Evolutionary conservation across 1,140 invertebrate genomes (phyloP).

Genomic region (Trichoplusia ni): DNA sequence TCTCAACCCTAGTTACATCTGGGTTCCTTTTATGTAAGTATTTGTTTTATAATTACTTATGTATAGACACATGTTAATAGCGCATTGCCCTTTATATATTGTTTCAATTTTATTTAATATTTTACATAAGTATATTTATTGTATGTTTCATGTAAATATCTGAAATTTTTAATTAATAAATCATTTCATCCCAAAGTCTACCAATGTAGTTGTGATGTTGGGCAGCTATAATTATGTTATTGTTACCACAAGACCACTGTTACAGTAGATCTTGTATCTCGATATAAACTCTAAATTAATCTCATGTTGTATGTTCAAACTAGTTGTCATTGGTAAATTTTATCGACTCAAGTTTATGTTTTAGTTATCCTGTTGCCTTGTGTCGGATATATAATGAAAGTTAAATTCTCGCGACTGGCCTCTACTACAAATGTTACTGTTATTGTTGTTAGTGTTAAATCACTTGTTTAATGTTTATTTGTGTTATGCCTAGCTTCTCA

Average conservation of each 20-base stretch:
- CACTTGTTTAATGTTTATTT: constrained; percentile 38
- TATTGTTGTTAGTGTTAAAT: constrained; percentile 37
- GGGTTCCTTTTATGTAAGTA: not conserved
- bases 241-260: too few relatives aligned
- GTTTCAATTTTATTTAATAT: too few relatives aligned
- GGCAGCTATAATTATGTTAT: not conserved
- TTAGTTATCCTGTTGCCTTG: not conserved
- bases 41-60: constrained; percentile 4
- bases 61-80: constrained; percentile 1
- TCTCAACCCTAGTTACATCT: too few relatives aligned
- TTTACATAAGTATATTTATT: not conserved
- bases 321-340: not conserved
- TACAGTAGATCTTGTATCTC: too few relatives aligned
- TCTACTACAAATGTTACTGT: constrained; percentile 33
- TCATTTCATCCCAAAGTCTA: not conserved
- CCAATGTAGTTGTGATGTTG: not conserved
- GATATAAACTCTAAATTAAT: too few relatives aligned
- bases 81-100: not conserved
- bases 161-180: not conserved
- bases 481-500: constrained; percentile 46
- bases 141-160: not conserved
- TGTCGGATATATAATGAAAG: too few relatives aligned
- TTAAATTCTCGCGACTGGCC: constrained; percentile 18
- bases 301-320: not conserved
- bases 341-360: not conserved